Evolutionary conservation across 2,888 invertebrate species (phyloP), one percentile per base, ranked within the genome.

Genomic region (Leucophenga montana): DNA sequence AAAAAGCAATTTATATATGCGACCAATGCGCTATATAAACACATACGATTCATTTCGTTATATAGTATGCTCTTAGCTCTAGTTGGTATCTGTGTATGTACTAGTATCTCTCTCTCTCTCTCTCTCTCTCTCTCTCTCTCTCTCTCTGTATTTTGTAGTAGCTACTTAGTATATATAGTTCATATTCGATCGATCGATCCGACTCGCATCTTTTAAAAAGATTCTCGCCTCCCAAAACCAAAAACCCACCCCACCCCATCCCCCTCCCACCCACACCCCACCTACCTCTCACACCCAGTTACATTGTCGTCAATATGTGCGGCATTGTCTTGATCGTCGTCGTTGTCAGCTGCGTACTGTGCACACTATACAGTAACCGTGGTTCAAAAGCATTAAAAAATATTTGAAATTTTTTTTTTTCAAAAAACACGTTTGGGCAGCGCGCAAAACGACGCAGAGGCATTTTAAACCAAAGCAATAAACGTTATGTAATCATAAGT

Each of bases 391-490:
- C 27, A 27, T 3, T 3, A 27, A 27, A 27, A 27, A 27, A 27
- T 27, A 27, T 27, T n/a, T n/a, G n/a, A n/a, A n/a, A n/a, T n/a
- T n/a, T n/a, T n/a, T n/a, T n/a, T n/a, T n/a, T n/a, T n/a, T n/a
- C 3, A 39, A 39, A 2, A 74, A 75, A 78, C 80, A 20, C 20
- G 18, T 20, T 11, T n/a, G 27, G 18, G 53, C 27, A 18, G 48
- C 20, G 39, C 31, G 11, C 53, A 71, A 74, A 75, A 67, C 77
- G 80, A 86, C 85, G 3, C 84, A 86, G 86, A 87, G 87, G 87
- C 86, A 86, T 87, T 86, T 86, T 84, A 85, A 87, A 86, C 87
- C 86, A 86, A 86, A 86, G 86, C 81, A 85, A 85, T 85, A 85
- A 85, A 78, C 82, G 83, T 82, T 83, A 82, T 81, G 79, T 83